These are phyloP conservation scores for Thamnaconus septentrionalis DNA, from an alignment of 2,113 vertebrate species.

Conservation along the genomic window DNA sequence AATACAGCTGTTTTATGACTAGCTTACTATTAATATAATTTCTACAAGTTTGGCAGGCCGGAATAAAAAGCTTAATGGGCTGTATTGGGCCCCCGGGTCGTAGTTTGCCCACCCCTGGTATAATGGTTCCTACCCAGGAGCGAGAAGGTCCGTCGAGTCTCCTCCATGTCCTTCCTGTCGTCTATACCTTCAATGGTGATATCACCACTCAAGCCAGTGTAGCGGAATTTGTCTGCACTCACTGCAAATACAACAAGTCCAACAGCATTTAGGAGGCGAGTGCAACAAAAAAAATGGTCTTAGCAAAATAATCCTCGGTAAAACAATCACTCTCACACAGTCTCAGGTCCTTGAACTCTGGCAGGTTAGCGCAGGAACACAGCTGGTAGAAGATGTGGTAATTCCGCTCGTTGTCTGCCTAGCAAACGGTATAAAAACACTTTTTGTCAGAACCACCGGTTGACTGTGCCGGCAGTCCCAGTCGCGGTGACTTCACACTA, in stretches of 20 bases:
- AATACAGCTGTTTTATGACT: no score
- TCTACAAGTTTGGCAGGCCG: no score
- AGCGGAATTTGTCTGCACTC: conserved; percentile 87
- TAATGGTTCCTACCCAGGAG: conserved; percentile 80
- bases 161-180: conserved; percentile 85
- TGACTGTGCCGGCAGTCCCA: not conserved
- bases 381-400: conserved; percentile 99
- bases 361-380: conserved; percentile 86
- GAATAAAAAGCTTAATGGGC: no score
- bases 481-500: conserved; percentile 37
- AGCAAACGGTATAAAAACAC: conserved; percentile 24
- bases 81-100: no score
- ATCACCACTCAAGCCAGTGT: conserved; percentile 86
- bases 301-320: not conserved
- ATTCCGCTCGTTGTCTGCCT: conserved; percentile 96
- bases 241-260: conserved; percentile 65
- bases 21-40: no score
- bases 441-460: not conserved
- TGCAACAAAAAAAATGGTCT: no score
- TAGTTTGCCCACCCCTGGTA: not conserved
- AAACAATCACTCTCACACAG: conserved; percentile 79
- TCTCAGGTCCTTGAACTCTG: conserved; percentile 85
- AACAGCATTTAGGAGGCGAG: no score
- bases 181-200: conserved; percentile 85
- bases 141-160: conserved; percentile 88